Evolutionary conservation across 2,113 vertebrate genomes (phyloP), one percentile per base, ranked within the genome.

Genomic region (Carassius gibelio): DNA sequence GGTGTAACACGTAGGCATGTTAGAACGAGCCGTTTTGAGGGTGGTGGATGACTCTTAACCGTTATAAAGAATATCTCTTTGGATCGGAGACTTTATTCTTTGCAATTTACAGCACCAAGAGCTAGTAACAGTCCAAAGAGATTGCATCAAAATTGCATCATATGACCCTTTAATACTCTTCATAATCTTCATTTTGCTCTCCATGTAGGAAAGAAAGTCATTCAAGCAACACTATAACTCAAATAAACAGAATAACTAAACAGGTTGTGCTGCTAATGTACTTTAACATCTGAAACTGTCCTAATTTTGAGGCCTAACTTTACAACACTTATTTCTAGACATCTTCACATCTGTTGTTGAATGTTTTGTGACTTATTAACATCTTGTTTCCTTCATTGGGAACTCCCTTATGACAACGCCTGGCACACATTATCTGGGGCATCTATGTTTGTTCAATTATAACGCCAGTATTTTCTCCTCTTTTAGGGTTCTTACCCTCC

Each of bases 401-500:
- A 76, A 57, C 38, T 87, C 87, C 87, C 88, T 36, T 59, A 74
- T 61, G 86, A 84, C 80, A 75, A n/a, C 74, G 77, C 83, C 85
- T 86, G 72, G 79, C 82, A 84, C 79, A 88, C 83, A 71, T 91
- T 87, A 91, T 90, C 88, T 91, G 87, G 90, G 89, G 75, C 89
- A 88, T 75, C 23, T 48, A 21, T 89, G 90, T 91, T 89, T 89
- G 85, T 79, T 89, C 85, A 88, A 88, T 90, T 91, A 85, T 77
- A 82, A 85, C n/a, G 45, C 26, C 83, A 82, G 66, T 81, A 82
- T 87, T 69, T 84, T 83, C 69, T 87, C 21, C 77, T 82, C 68
- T 88, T 90, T 82, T 84, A 85, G 75, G 78, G 81, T 92, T 91
- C 88, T 90, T 92, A 92, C 89, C 89, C 89, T 88, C n/a, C n/a